Evolutionary conservation across 2,113 vertebrate species (phyloP).

Genomic region (Otolemur garnettii): DNA sequence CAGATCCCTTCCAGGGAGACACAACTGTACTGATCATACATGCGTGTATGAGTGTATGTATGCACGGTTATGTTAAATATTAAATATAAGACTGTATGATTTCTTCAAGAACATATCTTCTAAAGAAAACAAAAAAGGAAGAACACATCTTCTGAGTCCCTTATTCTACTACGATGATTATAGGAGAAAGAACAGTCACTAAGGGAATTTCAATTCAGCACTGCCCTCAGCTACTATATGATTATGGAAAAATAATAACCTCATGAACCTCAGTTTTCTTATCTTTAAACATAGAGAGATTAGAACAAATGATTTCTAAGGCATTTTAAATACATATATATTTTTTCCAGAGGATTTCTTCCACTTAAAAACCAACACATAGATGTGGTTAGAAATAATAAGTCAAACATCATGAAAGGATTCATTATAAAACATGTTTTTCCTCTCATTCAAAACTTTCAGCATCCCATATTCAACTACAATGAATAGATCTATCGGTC

Average conservation of each 20-base stretch:
- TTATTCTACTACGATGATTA: not conserved
- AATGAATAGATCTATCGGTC: not conserved
- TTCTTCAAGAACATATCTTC: slow-evolving; percentile 1
- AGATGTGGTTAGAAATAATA: not conserved
- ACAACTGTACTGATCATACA: not conserved
- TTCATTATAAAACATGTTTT: not conserved
- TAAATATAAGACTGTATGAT: not conserved
- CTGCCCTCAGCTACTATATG: not conserved
- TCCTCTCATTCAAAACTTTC: not conserved
- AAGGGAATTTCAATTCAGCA: not conserved
- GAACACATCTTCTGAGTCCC: not conserved
- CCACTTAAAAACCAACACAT: not conserved
- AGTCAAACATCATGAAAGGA: not conserved
- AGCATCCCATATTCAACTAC: not conserved
- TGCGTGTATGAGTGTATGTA: not conserved
- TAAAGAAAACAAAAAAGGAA: not conserved
- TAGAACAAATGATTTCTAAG: not conserved
- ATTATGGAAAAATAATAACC: not conserved
- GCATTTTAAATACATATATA: not conserved
- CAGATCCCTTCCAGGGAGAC: not conserved
- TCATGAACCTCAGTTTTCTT: not conserved
- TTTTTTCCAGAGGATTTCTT: not conserved
- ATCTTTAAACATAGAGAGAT: not conserved
- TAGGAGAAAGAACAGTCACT: not conserved
- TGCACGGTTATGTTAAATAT: not conserved